A percentile compares a stretch with the other conserved stretches of the same genome.
phyloP scores from a whole-genome alignment of 2,113 vertebrate genomes.

The Amia ocellicauda region DNA sequence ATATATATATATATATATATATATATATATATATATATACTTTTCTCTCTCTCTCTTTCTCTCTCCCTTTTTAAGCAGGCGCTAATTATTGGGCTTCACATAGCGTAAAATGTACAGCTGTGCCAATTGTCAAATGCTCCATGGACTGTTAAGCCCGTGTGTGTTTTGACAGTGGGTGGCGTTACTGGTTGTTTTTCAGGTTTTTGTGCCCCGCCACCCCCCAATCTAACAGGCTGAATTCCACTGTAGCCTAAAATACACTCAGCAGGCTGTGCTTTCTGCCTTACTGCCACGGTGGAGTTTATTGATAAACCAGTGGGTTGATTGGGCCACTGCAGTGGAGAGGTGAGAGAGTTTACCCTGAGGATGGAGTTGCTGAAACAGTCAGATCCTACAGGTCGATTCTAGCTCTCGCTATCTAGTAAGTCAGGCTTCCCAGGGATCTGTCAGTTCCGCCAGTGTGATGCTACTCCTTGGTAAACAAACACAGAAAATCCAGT shows the following conservation, averaged over 20 bases:
- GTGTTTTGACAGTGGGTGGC: conserved; percentile 75
- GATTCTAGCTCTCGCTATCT: too few species aligned
- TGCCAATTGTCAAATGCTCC: conserved; percentile 72
- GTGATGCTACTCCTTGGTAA: too few species aligned
- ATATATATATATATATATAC: background rate
- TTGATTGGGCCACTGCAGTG: background rate
- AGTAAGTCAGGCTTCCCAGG: too few species aligned
- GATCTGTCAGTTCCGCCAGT: too few species aligned
- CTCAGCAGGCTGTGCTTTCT: background rate
- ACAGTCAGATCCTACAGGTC: too few species aligned
- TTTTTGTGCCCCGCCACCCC: background rate
- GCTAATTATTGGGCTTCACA: conserved; percentile 86
- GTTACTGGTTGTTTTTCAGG: conserved; percentile 44
- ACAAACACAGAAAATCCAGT: too few species aligned
- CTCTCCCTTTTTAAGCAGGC: conserved; percentile 54
- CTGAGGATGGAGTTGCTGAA: background rate
- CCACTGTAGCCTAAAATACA: background rate
- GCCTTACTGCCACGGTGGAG: background rate
- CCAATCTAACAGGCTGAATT: background rate
- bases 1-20: background rate
- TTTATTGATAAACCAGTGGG: conserved; percentile 5
- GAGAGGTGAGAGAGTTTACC: background rate
- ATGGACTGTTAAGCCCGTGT: conserved; percentile 70
- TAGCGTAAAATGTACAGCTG: conserved; percentile 78
- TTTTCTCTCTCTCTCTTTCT: conserved; percentile 1